Evolutionary conservation across 2,113 vertebrate species (phyloP).

Genomic region (Ceyx cyanopectus): DNA sequence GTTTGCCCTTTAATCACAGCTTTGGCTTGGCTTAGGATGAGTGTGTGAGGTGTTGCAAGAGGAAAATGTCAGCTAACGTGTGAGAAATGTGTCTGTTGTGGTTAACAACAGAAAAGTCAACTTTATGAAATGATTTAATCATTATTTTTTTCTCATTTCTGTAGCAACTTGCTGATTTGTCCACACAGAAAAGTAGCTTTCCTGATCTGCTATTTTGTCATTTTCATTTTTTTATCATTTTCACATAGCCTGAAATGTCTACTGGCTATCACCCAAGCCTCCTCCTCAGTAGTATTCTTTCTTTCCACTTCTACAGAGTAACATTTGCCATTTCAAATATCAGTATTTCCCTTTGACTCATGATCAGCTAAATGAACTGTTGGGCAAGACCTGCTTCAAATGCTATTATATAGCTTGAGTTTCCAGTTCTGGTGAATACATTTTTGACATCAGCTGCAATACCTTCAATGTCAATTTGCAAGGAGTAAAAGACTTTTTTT

Average conservation of each 20-base stretch:
- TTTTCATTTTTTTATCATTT: neutral
- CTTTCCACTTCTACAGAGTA: neutral
- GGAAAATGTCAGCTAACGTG: neutral
- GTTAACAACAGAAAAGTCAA: neutral
- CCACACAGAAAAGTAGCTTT: neutral
- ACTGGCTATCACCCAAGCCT: neutral
- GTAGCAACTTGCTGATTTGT: neutral
- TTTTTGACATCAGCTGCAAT: neutral
- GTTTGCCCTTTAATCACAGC: neutral
- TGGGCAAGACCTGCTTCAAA: neutral
- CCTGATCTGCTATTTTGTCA: neutral
- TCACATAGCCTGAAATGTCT: neutral
- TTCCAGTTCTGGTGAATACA: neutral
- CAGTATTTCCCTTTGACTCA: slow-evolving; percentile 37
- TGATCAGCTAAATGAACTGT: neutral
- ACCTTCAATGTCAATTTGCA: neutral
- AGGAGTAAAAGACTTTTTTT: neutral
- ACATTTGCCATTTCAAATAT: slow-evolving; percentile 30
- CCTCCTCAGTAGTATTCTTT: neutral
- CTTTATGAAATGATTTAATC: neutral
- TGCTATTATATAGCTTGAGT: neutral
- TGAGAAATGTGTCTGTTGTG: neutral
- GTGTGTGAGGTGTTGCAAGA: neutral
- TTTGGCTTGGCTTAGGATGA: neutral
- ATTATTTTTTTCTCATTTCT: neutral